phyloP scores from a whole-genome alignment of 2,888 invertebrate species.

The Selenia dentaria region DNA sequence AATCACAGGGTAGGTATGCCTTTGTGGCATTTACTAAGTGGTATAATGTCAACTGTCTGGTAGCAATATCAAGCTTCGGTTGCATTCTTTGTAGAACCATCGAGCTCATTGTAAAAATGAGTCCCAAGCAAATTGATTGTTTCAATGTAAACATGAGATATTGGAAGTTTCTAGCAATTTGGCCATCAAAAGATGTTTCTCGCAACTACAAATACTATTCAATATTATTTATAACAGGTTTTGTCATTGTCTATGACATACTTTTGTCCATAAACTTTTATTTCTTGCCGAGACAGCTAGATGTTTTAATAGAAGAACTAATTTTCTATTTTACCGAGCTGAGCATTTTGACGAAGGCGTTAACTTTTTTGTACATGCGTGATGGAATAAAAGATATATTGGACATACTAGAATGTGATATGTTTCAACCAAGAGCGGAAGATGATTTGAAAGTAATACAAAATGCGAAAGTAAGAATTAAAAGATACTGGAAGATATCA shows the following conservation, averaged over 20 bases:
- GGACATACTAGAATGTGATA: conserved; percentile 47
- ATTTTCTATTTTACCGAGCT: conserved; percentile 58
- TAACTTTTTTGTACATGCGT: conserved; percentile 48
- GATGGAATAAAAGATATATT: conserved; percentile 46
- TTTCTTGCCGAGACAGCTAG: conserved; percentile 50
- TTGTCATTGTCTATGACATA: conserved; percentile 42
- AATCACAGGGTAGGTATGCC: conserved; percentile 17
- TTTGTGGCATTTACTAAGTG: conserved; percentile 14
- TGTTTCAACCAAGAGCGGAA: conserved; percentile 48
- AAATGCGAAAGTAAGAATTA: conserved; percentile 49
- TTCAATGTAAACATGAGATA: conserved; percentile 51
- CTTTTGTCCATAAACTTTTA: conserved; percentile 51
- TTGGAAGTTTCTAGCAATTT: conserved; percentile 55
- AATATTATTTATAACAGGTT: conserved; percentile 36
- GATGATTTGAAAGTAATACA: conserved; percentile 42
- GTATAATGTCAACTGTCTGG: not conserved
- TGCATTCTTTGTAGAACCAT: not conserved
- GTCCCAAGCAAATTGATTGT: conserved; percentile 50
- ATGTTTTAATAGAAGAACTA: conserved; percentile 54
- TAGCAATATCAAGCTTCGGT: not conserved
- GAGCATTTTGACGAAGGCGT: conserved; percentile 47
- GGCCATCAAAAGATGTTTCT: conserved; percentile 34
- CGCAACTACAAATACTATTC: conserved; percentile 45
- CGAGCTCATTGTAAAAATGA: conserved; percentile 24
- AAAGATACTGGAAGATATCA: conserved; percentile 50